Evolutionary conservation across 1,140 invertebrate genomes (phyloP), one percentile per base, ranked within the genome.

Genomic region (Pseudomyrmex cubaensis): DNA sequence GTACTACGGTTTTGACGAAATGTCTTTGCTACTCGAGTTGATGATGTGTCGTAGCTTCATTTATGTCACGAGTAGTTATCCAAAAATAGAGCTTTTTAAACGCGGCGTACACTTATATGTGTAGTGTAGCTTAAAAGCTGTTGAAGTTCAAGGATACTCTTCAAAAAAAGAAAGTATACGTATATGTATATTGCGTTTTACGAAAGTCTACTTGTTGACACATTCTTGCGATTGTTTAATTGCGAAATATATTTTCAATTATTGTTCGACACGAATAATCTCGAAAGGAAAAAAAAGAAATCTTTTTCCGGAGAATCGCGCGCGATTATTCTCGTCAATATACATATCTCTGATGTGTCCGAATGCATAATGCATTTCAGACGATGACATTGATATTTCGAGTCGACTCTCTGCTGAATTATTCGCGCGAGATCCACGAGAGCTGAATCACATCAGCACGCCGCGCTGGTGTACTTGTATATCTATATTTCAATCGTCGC

Each of bases 11-110:
- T 5, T 35, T 35, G 35, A 35, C 35, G 0, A 35, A 35, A 35
- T 35, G 35, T 35, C 35, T 35, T 7, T 5, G 35, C 35, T 5
- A 35, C 35, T 35, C 35, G 25, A 25, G 25, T 25, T 25, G 25
- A 25, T 25, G 22, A 25, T 25, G 2, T 25, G 35, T 35, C 35
- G 35, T 35, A 7, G 35, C 35, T 35, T 35, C 5, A 35, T 35
- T 35, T 35, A 5, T 35, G 35, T 35, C 5, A 35, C 35, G 35
- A 35, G 35, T 80, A 25, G 54, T 59, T 20, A 15, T 10, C 20
- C 8, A 56, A 57, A 12, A 59, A 70, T 78, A 78, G 35, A 35
- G 5, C 4, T 35, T 59, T 80, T 72, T 72, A 48, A 78, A 22
- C 35, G 25, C 52, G 44, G 3, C 66, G 44, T 12, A 59, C 15